These are phyloP conservation scores for Sigmodon hispidus DNA, from an alignment of 2,113 vertebrate genomes.

Conservation along the genomic window DNA sequence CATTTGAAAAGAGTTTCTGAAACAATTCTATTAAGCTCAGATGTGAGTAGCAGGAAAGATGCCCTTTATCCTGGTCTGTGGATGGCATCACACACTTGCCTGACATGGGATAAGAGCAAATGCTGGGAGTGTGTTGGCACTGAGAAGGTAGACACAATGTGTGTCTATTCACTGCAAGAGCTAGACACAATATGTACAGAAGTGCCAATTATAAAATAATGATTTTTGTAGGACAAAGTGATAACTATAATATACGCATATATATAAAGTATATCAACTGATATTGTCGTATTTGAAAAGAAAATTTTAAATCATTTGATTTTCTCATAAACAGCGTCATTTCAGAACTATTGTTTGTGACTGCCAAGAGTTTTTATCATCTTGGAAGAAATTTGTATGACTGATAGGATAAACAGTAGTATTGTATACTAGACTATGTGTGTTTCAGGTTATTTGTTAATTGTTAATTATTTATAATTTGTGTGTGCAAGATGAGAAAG, in stretches of 20 bases:
- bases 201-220: neutral
- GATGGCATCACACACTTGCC: neutral
- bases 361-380: neutral
- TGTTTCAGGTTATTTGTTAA: neutral
- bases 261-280: neutral
- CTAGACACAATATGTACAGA: neutral
- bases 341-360: neutral
- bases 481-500: neutral
- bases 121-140: neutral
- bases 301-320: neutral
- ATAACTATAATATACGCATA: neutral
- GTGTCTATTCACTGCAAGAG: neutral
- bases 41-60: neutral
- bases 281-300: neutral
- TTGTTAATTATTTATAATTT: neutral
- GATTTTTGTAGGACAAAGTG: neutral
- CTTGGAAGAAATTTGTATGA: neutral
- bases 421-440: neutral
- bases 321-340: neutral
- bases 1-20: constrained; percentile 11
- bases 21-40: constrained; percentile 10
- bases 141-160: neutral
- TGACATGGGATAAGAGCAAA: neutral
- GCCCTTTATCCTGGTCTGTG: neutral
- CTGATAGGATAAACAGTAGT: neutral